Conservation (phyloP, 2,888 invertebrate species). For the Chymomyza procnemis region DNA sequence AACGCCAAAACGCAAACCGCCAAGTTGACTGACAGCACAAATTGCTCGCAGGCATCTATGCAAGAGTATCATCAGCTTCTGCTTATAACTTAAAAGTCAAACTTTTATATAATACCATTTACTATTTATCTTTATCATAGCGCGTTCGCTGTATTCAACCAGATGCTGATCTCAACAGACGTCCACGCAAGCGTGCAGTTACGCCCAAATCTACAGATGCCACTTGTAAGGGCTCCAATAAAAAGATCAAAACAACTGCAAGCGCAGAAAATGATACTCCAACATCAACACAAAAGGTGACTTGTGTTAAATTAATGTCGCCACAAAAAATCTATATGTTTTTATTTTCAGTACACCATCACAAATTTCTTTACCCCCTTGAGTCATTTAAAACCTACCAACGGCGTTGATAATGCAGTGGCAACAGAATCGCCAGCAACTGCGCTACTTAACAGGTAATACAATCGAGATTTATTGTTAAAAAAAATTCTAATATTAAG, state of each 20-base stretch:
- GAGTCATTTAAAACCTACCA: conserved; percentile 29
- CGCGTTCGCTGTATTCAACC: conserved; percentile 77
- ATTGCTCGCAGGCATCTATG: conserved; percentile 19
- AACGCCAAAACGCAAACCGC: not conserved
- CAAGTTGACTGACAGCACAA: conserved; percentile 52
- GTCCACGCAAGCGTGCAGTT: conserved; percentile 52
- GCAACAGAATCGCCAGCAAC: conserved; percentile 67
- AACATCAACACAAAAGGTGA: conserved; percentile 56
- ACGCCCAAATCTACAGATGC: conserved; percentile 42
- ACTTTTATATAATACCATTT: not conserved
- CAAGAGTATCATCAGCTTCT: conserved; percentile 15
- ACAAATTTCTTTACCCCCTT: conserved; percentile 64
- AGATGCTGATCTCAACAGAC: conserved; percentile 71
- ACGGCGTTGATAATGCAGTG: conserved; percentile 7
- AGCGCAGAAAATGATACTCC: conserved; percentile 30
- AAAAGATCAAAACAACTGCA: conserved; percentile 33
- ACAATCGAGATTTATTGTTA: not conserved
- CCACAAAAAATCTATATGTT: not conserved
- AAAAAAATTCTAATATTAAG: not conserved
- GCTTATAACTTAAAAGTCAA: too few species aligned
- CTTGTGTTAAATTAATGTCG: not conserved
- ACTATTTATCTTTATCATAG: conserved; percentile 42
- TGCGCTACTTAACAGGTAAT: conserved; percentile 63
- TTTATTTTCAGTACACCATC: conserved; percentile 66
- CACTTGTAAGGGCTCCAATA: conserved; percentile 27